A percentile compares a stretch with the other conserved stretches of the same genome.
phyloP scores from a whole-genome alignment of 1,140 invertebrate genomes.

The Caenorhabditis tropicalis region DNA sequence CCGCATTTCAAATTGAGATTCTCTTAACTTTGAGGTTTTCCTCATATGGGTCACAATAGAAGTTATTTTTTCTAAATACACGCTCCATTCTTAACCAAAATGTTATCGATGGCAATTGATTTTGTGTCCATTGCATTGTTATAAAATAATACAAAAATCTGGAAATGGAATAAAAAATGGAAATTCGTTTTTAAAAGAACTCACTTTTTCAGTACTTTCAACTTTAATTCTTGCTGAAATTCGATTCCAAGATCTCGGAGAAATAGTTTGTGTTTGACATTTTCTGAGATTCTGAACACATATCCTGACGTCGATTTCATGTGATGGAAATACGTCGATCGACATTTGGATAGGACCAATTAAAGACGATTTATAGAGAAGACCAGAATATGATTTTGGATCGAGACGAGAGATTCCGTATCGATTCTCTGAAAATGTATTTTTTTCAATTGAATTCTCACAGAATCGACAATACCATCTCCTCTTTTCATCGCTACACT shows the following conservation, averaged over 20 bases:
- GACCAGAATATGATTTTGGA: slow-evolving; percentile 46
- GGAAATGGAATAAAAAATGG: background rate
- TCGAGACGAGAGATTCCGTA: slow-evolving; percentile 47
- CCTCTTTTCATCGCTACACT: slow-evolving; percentile 45
- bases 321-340: slow-evolving; percentile 47
- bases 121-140: slow-evolving; percentile 49
- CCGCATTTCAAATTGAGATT: slow-evolving; percentile 6
- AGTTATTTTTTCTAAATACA: background rate
- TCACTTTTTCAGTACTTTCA: slow-evolving; percentile 44
- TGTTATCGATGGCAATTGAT: slow-evolving; percentile 53
- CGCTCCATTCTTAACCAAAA: slow-evolving; percentile 23
- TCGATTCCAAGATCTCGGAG: slow-evolving; percentile 49
- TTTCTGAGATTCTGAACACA: slow-evolving; percentile 43
- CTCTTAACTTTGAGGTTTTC: background rate
- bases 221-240: slow-evolving; percentile 52
- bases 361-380: slow-evolving; percentile 38
- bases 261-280: slow-evolving; percentile 49
- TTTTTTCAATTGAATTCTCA: background rate
- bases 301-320: slow-evolving; percentile 47
- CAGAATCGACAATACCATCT: background rate
- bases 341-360: slow-evolving; percentile 49
- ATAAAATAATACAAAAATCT: slow-evolving; percentile 52
- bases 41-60: background rate
- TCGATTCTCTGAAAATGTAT: slow-evolving; percentile 43
- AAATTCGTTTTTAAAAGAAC: background rate